Base-by-base conservation (phyloP, 1,140 invertebrate species). In the Ceratosolen solmsi region DNA sequence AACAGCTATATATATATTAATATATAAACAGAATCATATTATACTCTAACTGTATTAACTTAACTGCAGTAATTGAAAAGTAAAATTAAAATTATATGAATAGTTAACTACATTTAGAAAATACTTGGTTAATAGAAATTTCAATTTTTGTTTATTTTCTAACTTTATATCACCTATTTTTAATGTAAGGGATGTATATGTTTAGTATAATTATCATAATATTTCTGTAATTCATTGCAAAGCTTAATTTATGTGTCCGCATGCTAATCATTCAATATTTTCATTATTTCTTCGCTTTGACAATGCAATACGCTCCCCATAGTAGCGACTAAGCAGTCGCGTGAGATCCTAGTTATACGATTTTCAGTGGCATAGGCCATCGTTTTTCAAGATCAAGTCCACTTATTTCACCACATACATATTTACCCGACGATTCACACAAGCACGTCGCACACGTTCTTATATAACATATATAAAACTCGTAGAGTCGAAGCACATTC, bases 341-440 rank as follows among this genome's bases (percentile, higher is more conserved):
- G 36, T 38, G 36, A 36, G 36, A 68, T 7, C 65, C 30, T 22
- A 68, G 65, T 41, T 68, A 68, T 38, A 38, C 33, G 11, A 25
- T 36, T 63, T 65, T 63, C 17, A 65, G 15, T 54, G 46, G 1
- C 25, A 46, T 56, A 4, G 25, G 7, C 1, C 27, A 9, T 41
- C 77, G 46, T 79, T 79, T 79, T 79, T 79, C 78, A 79, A 79
- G 78, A 79, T 79, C 78, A 72, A 79, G 68, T 72, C 68, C 65
- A 71, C 25, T 54, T 56, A 15, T 63, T 15, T 13, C 38, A 22
- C 60, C 51, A 51, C 58, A 15, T 36, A 51, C 36, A 20, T 58
- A 30, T 58, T 9, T 20, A n/a, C 0, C 1, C 22, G 38, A 13
- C 27, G 1, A 13, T 41, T n/a, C 11, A 27, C 56, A 22, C 13